A percentile compares a stretch with the other conserved stretches of the same genome.
Evolutionary conservation across 2,113 vertebrate species (phyloP).

Genomic region (Lamprotornis superbus): DNA sequence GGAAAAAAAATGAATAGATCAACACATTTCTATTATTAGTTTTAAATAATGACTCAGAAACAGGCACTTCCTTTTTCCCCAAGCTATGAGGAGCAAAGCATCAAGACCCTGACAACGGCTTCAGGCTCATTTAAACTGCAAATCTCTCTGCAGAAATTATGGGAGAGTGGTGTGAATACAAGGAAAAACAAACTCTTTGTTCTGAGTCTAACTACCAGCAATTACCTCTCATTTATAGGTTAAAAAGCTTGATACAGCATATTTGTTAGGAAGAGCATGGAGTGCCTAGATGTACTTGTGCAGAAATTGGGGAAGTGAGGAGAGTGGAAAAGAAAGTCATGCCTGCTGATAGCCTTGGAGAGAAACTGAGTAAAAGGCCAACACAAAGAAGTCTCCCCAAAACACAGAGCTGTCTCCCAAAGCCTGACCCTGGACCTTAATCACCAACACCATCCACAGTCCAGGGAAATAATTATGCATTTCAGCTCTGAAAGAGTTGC

Average conservation of each 20-base stretch:
- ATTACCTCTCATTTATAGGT: slow-evolving; percentile 9
- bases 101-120: background rate
- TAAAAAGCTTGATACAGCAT: background rate
- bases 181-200: background rate
- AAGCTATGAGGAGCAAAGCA: slow-evolving; percentile 1
- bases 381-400: background rate
- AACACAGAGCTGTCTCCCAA: background rate
- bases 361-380: background rate
- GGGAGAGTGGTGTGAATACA: background rate
- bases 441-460: background rate
- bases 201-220: background rate
- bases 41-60: slow-evolving; percentile 58
- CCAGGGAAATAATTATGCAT: slow-evolving; percentile 12
- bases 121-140: slow-evolving; percentile 26
- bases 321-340: background rate
- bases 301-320: background rate
- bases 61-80: slow-evolving; percentile 25
- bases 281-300: background rate
- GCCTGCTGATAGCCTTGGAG: background rate
- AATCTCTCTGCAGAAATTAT: background rate
- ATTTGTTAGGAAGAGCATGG: background rate
- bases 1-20: slow-evolving; percentile 8
- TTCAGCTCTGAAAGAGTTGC: background rate
- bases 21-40: slow-evolving; percentile 60
- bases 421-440: background rate